Evolutionary conservation across 2,113 vertebrate species (phyloP).

Genomic region (Brienomyrus longianalis): DNA sequence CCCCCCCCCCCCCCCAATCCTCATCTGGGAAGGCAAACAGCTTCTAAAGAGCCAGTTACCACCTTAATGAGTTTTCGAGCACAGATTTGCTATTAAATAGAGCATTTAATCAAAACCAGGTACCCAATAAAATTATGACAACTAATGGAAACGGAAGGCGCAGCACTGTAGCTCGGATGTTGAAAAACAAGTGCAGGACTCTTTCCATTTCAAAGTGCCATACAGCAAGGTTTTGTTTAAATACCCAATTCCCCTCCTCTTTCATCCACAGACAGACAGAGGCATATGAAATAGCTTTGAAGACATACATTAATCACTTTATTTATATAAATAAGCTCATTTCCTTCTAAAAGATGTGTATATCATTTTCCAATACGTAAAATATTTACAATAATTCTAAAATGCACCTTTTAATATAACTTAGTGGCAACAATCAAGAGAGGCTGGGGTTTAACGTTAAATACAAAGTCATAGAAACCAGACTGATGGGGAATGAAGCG

Average conservation of each 20-base stretch:
- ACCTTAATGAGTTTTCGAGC: slow-evolving; percentile 66
- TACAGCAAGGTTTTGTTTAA: slow-evolving; percentile 14
- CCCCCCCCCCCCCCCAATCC: not conserved
- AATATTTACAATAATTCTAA: slow-evolving; percentile 45
- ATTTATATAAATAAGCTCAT: slow-evolving; percentile 46
- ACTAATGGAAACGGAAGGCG: not conserved
- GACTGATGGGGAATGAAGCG: not conserved
- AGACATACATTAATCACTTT: slow-evolving; percentile 30
- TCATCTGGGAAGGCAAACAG: not conserved
- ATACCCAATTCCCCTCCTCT: slow-evolving; percentile 21
- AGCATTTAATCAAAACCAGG: slow-evolving; percentile 67
- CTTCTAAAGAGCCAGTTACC: slow-evolving; percentile 51
- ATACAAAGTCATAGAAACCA: slow-evolving; percentile 26
- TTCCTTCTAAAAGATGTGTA: slow-evolving; percentile 43
- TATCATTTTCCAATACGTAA: slow-evolving; percentile 38
- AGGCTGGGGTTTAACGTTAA: slow-evolving; percentile 41
- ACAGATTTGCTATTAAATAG: slow-evolving; percentile 76
- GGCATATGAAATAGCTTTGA: slow-evolving; percentile 30
- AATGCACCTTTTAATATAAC: slow-evolving; percentile 47
- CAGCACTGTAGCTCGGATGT: slow-evolving; percentile 25
- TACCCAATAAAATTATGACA: slow-evolving; percentile 47
- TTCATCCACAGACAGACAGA: slow-evolving; percentile 23
- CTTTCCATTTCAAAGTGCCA: slow-evolving; percentile 35
- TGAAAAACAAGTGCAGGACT: slow-evolving; percentile 35
- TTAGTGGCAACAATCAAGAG: slow-evolving; percentile 53